These are phyloP conservation scores for Chionodraco myersi DNA, from an alignment of 2,113 vertebrate genomes.

Conservation along the genomic window DNA sequence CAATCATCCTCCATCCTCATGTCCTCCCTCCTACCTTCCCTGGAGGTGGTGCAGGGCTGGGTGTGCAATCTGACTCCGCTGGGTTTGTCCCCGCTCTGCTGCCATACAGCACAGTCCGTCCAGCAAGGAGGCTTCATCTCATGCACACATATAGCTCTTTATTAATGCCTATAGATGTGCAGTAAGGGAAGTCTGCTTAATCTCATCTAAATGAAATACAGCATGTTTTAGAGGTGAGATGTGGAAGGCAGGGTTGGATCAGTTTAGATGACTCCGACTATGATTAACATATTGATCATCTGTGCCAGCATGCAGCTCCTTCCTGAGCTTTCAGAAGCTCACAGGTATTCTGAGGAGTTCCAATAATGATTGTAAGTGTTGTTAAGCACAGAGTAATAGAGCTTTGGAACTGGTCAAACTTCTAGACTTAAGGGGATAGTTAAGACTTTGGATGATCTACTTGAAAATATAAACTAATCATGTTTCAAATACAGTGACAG, in stretches of 20 bases:
- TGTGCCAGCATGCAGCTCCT: neutral
- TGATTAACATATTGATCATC: neutral
- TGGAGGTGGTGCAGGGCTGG: slow-evolving; percentile 33
- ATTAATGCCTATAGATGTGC: neutral
- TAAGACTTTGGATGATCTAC: neutral
- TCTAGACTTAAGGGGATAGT: too few relatives aligned
- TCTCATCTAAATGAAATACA: neutral
- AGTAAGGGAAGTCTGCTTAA: neutral
- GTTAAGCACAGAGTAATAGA: neutral
- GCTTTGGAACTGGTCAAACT: neutral
- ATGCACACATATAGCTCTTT: neutral
- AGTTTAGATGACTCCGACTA: neutral
- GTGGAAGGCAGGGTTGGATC: neutral
- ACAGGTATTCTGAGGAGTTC: neutral
- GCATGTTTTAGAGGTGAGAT: neutral
- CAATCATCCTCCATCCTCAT: slow-evolving; percentile 21
- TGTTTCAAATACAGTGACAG: neutral
- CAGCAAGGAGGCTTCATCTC: neutral
- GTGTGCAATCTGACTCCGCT: slow-evolving; percentile 55
- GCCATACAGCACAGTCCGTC: neutral
- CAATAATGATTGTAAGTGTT: neutral
- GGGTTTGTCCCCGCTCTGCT: slow-evolving; percentile 26
- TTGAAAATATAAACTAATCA: neutral
- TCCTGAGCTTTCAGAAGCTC: neutral
- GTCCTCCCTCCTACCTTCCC: slow-evolving; percentile 54